A percentile compares a stretch with the other conserved stretches of the same genome.
Evolutionary conservation across 2,113 vertebrate species (phyloP).

Genomic region (Oreochromis aureus): DNA sequence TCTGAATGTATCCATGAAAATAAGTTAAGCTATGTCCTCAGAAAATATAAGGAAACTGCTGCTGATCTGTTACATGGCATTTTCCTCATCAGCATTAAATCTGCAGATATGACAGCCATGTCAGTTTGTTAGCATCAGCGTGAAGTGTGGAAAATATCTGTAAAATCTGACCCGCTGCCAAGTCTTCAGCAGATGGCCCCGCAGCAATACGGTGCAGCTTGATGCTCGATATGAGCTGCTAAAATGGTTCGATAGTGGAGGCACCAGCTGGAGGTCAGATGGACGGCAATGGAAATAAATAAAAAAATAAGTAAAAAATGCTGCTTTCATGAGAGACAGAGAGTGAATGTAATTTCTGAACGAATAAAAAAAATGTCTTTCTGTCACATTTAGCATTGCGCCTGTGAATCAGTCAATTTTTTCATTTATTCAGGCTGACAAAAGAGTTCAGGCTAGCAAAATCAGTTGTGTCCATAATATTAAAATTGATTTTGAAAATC

Average conservation of each 20-base stretch:
- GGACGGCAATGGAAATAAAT: neutral
- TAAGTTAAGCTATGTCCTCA: neutral
- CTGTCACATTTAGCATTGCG: neutral
- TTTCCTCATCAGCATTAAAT: conserved; percentile 2
- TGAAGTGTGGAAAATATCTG: conserved; percentile 22
- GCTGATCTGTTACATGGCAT: neutral
- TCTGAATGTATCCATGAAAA: neutral
- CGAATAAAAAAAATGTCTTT: neutral
- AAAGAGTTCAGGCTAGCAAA: neutral
- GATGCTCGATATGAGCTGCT: conserved; percentile 20
- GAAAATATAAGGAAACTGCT: neutral
- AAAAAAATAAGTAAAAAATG: neutral
- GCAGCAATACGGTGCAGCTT: conserved; percentile 1
- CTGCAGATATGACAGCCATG: conserved; percentile 7
- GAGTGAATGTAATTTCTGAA: neutral
- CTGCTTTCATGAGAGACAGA: neutral
- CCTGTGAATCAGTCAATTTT: neutral
- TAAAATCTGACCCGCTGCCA: conserved; percentile 41
- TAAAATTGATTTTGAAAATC: neutral
- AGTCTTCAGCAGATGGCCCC: conserved; percentile 46
- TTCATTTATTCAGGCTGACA: neutral
- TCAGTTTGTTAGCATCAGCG: conserved; percentile 23
- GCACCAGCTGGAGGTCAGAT: conserved; percentile 34
- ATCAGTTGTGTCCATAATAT: neutral
- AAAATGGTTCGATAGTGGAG: conserved; percentile 10